Conservation (phyloP, 2,888 invertebrate species). For the Tribolium freemani region DNA sequence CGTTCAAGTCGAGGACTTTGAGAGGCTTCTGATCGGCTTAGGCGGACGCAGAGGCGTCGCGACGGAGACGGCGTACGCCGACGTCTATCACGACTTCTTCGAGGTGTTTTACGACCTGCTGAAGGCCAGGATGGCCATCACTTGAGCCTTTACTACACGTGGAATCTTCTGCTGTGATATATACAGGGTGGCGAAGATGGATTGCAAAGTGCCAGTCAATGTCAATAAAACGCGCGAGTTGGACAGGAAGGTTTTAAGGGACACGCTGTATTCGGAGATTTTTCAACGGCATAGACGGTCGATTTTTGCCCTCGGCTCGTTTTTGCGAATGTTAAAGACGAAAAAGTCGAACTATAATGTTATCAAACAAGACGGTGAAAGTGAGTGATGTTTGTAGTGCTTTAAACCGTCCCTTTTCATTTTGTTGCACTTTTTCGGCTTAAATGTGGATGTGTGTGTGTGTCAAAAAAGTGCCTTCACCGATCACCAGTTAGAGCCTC, state of each 20-base stretch:
- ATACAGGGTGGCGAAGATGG: conserved; percentile 49
- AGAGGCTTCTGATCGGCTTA: conserved; percentile 74
- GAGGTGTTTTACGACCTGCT: conserved; percentile 68
- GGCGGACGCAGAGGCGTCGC: not conserved
- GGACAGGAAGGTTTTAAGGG: conserved; percentile 78
- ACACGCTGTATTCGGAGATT: conserved; percentile 83
- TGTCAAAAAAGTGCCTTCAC: conserved; percentile 35
- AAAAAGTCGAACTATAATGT: conserved; percentile 84
- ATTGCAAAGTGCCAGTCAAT: conserved; percentile 63
- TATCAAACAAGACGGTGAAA: conserved; percentile 72
- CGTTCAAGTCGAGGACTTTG: conserved; percentile 73
- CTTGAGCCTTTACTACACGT: not conserved
- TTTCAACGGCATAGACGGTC: conserved; percentile 83
- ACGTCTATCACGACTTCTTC: conserved; percentile 69
- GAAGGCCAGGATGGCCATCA: conserved; percentile 1
- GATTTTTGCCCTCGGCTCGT: conserved; percentile 82
- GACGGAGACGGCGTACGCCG: not conserved
- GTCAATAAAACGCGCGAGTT: conserved; percentile 57
- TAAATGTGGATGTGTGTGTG: not conserved
- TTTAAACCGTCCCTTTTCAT: conserved; percentile 24
- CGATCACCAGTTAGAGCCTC: conserved; percentile 16
- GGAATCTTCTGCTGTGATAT: conserved; percentile 29
- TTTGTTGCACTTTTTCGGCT: conserved; percentile 17
- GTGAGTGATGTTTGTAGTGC: conserved; percentile 53
- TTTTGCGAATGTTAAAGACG: conserved; percentile 80